Conservation (phyloP, 1,140 invertebrate genomes). For the Drosophila serrata region DNA sequence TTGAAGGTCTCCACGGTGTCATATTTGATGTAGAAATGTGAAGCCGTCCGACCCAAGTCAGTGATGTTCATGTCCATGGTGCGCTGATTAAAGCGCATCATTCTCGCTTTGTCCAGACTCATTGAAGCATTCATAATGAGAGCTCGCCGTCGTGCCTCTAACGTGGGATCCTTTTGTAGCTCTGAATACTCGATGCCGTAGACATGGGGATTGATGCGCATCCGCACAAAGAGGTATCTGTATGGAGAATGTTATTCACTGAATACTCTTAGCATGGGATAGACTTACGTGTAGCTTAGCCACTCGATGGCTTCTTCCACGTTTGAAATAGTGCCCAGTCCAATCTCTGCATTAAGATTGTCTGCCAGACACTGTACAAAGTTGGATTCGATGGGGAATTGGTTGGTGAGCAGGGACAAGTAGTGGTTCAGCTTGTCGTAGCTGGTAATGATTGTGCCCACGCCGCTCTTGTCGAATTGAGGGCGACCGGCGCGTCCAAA, state of each 20-base stretch:
- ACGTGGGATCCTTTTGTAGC: constrained; percentile 91
- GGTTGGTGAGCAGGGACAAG: constrained; percentile 96
- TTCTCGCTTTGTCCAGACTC: constrained; percentile 95
- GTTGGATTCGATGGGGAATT: constrained; percentile 99
- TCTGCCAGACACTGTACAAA: constrained; percentile 96
- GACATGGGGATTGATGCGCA: constrained; percentile 96
- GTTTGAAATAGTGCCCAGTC: constrained; percentile 97
- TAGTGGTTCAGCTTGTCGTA: constrained; percentile 98
- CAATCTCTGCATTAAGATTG: constrained; percentile 99
- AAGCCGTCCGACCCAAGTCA: constrained; percentile 97
- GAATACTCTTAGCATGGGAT: accelerated
- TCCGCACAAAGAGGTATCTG: constrained; percentile 95
- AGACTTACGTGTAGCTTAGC: constrained; percentile 94
- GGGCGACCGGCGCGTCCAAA: constrained; percentile 99
- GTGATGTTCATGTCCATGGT: constrained; percentile 94
- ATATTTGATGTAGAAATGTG: constrained; percentile 99
- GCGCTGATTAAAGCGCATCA: constrained; percentile 96
- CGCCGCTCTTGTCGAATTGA: constrained; percentile 96
- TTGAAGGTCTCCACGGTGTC: constrained; percentile 98
- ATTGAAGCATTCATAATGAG: constrained; percentile 93
- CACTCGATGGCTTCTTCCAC: constrained; percentile 98
- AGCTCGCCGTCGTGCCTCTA: constrained; percentile 90
- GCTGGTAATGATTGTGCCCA: constrained; percentile 98
- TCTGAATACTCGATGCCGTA: constrained; percentile 93
- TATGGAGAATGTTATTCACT: neutral